Base-by-base conservation (phyloP, 2,113 vertebrate species). In the Syrrhaptes paradoxus region DNA sequence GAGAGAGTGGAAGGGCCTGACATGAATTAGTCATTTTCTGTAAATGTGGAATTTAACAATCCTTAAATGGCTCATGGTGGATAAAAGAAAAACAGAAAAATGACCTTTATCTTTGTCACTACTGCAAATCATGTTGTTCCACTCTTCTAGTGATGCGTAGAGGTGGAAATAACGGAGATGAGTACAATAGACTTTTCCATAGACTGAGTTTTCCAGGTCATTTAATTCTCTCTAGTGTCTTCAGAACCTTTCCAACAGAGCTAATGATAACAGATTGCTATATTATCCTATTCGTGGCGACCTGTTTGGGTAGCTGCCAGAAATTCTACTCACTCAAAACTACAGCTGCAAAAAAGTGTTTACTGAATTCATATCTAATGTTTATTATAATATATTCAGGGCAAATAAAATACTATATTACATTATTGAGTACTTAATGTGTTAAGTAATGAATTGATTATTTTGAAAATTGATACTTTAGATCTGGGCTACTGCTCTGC, bases 141-240 rank as follows among this genome's bases (percentile, higher is more conserved):
- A 90, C 67, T 71, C 90, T 95, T 95, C 73, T 79, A 94, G 51
- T 89, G 97, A 95, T 97, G 95, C 66, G 0, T 92, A 92, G 96
- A 96, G 80, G 92, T 91, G 93, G 96, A 97, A 98, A 97, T 96
- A 97, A 96, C 41, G 15, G 90, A 97, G 89, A 96, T 95, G 77
- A 97, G 78, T 95, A 97, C 97, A 97, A 97, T 93, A 95, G 94
- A 96, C 91, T 97, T 98, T 98, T 96, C 96, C 87, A 66, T 62
- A 97, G 91, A 96, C 93, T 95, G 97, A 96, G 91, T 97, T 98
- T 98, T 98, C 97, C 96, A 96, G 97, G 95, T 98, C 97, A 98
- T 97, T 98, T 97, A 97, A 95, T 97, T 95, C 91, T 97, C 90
- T 97, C 91, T 93, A 91, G 76, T 97, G 79, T 96, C 96, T 97